Evolutionary conservation across 92 coral and sea anemone genomes (phyloP).

Genomic region (Phenganax subtilis): DNA sequence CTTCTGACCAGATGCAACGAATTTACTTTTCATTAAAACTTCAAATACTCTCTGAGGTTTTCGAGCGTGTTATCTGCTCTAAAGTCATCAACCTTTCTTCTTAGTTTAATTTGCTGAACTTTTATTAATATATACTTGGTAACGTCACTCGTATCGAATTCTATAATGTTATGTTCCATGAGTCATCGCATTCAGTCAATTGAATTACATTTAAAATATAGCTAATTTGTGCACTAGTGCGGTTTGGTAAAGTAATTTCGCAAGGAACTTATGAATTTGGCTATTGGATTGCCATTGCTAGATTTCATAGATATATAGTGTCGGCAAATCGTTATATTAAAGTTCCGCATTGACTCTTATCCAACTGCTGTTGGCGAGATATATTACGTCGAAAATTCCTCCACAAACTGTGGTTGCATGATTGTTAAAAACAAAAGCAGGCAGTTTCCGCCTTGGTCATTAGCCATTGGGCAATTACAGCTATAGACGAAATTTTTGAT

Average conservation of each 20-base stretch:
- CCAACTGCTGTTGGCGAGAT: too few relatives aligned
- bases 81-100: too few relatives aligned
- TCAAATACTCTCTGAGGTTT: too few relatives aligned
- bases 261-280: not conserved
- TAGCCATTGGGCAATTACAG: too few relatives aligned
- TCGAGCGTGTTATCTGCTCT: too few relatives aligned
- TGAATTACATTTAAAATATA: slow-evolving; percentile 7
- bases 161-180: not conserved
- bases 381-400: too few relatives aligned
- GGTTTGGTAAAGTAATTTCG: not conserved
- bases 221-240: not conserved
- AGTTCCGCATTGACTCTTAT: not conserved
- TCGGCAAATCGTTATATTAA: not conserved
- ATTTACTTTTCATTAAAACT: not conserved
- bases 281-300: not conserved
- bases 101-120: not conserved
- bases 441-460: too few relatives aligned
- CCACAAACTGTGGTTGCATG: too few relatives aligned
- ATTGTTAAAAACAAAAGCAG: too few relatives aligned
- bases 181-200: not conserved
- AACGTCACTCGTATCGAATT: not conserved
- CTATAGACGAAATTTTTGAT: too few relatives aligned
- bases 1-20: slow-evolving; percentile 9
- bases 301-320: not conserved
- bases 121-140: not conserved